phyloP scores from a whole-genome alignment of 2,888 invertebrate genomes.

The Lathronympha strigana region DNA sequence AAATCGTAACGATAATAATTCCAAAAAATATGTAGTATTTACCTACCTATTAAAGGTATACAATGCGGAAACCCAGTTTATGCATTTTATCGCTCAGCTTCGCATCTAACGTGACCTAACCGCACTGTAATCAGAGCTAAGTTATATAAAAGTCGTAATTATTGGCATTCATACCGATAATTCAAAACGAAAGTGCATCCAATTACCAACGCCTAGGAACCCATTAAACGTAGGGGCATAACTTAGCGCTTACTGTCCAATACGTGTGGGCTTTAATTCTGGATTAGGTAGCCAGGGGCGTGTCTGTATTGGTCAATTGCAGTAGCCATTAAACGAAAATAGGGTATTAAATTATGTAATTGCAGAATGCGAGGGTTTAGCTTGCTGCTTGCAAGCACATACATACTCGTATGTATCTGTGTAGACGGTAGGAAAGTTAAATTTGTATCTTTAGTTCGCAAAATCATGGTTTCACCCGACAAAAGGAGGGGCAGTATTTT shows the following conservation, averaged over 20 bases:
- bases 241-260: slow-evolving; percentile 21
- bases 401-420: not conserved
- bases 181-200: slow-evolving; percentile 36
- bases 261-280: slow-evolving; percentile 21
- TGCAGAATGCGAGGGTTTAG: not conserved
- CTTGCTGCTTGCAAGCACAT: not conserved
- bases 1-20: too few relatives aligned
- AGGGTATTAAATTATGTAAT: not conserved
- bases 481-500: too few relatives aligned
- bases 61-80: not conserved
- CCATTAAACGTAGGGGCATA: slow-evolving; percentile 25
- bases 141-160: slow-evolving; percentile 39
- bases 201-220: slow-evolving; percentile 20
- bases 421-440: not conserved
- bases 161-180: slow-evolving; percentile 33
- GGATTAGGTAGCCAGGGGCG: slow-evolving; percentile 17
- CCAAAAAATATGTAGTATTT: too few relatives aligned
- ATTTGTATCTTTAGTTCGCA: too few relatives aligned
- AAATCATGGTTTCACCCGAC: too few relatives aligned
- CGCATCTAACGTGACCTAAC: slow-evolving; percentile 12
- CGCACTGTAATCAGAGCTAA: slow-evolving; percentile 31
- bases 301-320: slow-evolving; percentile 12
- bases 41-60: not conserved
- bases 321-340: slow-evolving; percentile 12
- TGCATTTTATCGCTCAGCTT: not conserved